Evolutionary conservation across 2,888 invertebrate species (phyloP), one percentile per base, ranked within the genome.

Genomic region (Lasioglossum villosulum): DNA sequence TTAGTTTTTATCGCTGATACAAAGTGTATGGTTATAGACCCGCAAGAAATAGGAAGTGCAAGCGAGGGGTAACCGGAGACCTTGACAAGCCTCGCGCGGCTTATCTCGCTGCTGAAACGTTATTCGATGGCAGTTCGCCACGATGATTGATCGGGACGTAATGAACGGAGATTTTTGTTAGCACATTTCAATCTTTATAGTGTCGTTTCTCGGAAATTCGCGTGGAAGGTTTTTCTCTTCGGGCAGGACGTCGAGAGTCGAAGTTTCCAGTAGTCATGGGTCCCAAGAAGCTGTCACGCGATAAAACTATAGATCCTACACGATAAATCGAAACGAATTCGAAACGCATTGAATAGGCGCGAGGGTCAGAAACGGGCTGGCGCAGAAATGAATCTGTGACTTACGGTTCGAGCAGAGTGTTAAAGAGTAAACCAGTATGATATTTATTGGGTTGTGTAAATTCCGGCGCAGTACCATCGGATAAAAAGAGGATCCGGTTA

Each of bases 1-100:
- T 75, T 76, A 63, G 8, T 74, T 75, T 86, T 68, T 82, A 81
- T 86, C 71, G 72, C 34, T 16, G 12, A 23, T 30, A 45, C n/a
- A 23, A n/a, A 16, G 59, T 63, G 59, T 63, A 63, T 63, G 59
- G 59, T 63, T 63, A 63, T 63, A 63, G 59, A 63, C 59, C 59
- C 16, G 27, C 30, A 30, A 63, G 59, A 63, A 63, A 45, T 37
- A 59, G 73, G 45, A 12, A n/a, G 42, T 30, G 68, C 12, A 52
- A n/a, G 72, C 27, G 19, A 42, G 27, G 45, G 71, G 10, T 16
- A 34, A 42, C 23, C 42, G 14, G 68, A 16, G 30, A 14, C 52
- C 48, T 34, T 12, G 66, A 34, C 30, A 34, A 30, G 30, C 30
- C 66, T 30, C 23, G 30, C 34, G 66, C 19, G 34, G 34, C 34